Conservation (phyloP, 1,140 invertebrate genomes). For the Sitobion miscanthi region DNA sequence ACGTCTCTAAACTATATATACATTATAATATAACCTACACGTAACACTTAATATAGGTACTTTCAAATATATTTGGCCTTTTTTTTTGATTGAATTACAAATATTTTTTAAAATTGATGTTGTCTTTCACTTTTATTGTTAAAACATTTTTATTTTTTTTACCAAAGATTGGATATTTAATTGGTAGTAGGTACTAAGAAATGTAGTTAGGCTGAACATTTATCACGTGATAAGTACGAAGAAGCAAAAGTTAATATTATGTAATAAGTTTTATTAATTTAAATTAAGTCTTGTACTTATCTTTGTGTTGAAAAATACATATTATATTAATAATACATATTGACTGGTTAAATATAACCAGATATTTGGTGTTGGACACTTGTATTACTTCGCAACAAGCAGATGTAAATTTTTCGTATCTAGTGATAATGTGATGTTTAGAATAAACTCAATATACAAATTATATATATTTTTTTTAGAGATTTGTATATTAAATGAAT, state of each 20-base stretch:
- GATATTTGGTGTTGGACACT: neutral
- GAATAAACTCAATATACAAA: neutral
- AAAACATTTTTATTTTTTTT: neutral
- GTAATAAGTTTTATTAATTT: neutral
- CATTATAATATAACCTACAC: neutral
- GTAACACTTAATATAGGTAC: neutral
- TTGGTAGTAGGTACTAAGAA: neutral
- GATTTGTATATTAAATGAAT: neutral
- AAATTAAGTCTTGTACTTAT: neutral
- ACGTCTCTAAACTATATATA: neutral
- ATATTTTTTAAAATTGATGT: neutral
- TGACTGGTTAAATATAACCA: neutral
- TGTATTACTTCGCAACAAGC: neutral
- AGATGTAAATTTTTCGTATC: neutral
- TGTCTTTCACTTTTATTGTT: neutral
- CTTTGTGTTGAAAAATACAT: neutral
- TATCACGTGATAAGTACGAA: neutral
- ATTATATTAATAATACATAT: neutral
- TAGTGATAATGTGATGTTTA: neutral
- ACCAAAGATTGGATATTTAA: neutral
- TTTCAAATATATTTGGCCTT: constrained; percentile 6
- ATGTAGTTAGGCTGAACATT: neutral
- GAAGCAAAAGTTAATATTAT: neutral
- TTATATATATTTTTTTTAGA: neutral
- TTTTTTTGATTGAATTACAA: neutral